These are phyloP conservation scores for Drosophila suzukii DNA, from an alignment of 1,140 invertebrate genomes.

Conservation along the genomic window DNA sequence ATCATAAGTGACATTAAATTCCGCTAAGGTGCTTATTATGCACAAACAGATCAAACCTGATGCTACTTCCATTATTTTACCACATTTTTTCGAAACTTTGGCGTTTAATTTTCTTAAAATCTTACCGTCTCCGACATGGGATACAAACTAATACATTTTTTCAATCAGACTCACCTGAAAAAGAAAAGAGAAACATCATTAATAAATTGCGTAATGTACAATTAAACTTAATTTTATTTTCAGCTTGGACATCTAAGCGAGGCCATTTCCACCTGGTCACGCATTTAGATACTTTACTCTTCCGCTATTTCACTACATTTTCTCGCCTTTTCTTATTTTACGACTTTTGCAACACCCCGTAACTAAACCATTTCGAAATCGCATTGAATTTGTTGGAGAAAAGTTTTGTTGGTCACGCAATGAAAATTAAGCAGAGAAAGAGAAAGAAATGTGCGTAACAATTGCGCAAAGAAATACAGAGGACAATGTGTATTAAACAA, in stretches of 20 bases:
- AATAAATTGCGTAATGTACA: slow-evolving; percentile 5
- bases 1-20: too few relatives aligned
- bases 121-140: slow-evolving; percentile 19
- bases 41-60: too few relatives aligned
- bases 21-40: too few relatives aligned
- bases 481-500: neutral
- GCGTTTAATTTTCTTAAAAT: neutral
- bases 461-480: neutral
- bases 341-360: slow-evolving; percentile 63
- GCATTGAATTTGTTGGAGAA: slow-evolving; percentile 51
- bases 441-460: slow-evolving; percentile 63
- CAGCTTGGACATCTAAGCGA: slow-evolving; percentile 22
- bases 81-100: too few relatives aligned
- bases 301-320: slow-evolving; percentile 35
- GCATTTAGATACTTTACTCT: slow-evolving; percentile 16
- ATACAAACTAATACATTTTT: neutral
- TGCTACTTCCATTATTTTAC: neutral
- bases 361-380: slow-evolving; percentile 59
- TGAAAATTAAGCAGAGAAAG: slow-evolving; percentile 37
- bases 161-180: slow-evolving; percentile 41
- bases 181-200: slow-evolving; percentile 27
- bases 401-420: slow-evolving; percentile 69
- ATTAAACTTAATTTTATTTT: slow-evolving; percentile 23
- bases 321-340: slow-evolving; percentile 36
- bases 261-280: slow-evolving; percentile 32